Base-by-base conservation (phyloP, 2,797 vertebrate genomes). In the Enteromius viviparus region DNA sequence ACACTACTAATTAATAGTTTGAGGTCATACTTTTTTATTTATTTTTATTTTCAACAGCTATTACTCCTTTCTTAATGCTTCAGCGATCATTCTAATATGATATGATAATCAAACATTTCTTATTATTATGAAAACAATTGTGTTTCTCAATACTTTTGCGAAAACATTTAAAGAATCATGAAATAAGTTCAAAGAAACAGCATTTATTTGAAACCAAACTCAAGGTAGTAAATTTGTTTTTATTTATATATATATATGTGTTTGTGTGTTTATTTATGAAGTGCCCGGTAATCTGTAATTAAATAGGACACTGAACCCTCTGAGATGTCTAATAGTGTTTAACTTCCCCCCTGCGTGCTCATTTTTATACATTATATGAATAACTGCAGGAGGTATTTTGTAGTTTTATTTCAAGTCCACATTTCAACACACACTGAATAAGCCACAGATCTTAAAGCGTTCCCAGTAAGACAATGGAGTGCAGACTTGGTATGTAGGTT, bases 351-450 rank as follows among this genome's bases (percentile, higher is more conserved):
- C 4, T 4, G 21, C 45, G 15, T 70, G 29, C 65, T 14, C 23
- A 69, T 80, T 32, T 55, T 15, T n/a, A 23, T 11, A 60, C 19
- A 49, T 29, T 3, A 82, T 29, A 66, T 42, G 14, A 76, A 34
- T 17, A 80, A 70, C 26, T 49, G 53, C 68, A 76, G 11, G 7
- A 37, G 42, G n/a, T 62, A 55, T 42, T 8, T 82, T 0, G 3
- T 47, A 12, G 69, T 92, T 92, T 93, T 92, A 93, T 93, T 93
- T 88, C 88, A 88, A 92, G 90, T 89, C 82, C 91, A 89, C 89
- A 92, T 78, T 89, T 86, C 15, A 80, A 74, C 82, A 89, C 60
- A n/a, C 76, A 26, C 23, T 77, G 72, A 37, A 53, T 60, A 79
- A 60, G 53, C 69, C 60, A 55, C 64, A 76, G 37, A 84, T 76